Base-by-base conservation (phyloP, 2,797 vertebrate species). In the Anas flavirostris region DNA sequence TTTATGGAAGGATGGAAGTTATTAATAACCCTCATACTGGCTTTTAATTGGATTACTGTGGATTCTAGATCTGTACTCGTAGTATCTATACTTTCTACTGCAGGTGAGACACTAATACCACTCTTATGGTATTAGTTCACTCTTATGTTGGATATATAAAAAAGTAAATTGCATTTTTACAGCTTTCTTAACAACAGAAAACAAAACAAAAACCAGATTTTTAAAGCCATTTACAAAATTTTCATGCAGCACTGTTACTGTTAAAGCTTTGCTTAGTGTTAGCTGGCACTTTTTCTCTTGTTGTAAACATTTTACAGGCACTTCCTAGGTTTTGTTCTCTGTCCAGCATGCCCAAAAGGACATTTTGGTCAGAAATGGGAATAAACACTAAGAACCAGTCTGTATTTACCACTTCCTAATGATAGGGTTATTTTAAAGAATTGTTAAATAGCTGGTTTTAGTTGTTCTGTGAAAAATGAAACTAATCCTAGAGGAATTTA, bases 401-500 rank as follows among this genome's bases (percentile, higher is more conserved):
- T 79, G 26, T n/a, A 31, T 70, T 94, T 94, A 39, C 77, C 56
- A 84, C 52, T 63, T 93, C 17, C 25, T 63, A 69, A 93, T 82
- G 41, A 74, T 7, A 93, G 67, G 70, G n/a, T 74, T 93, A 73
- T 94, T 96, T 91, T 86, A 79, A 84, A 72, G 62, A 84, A 67
- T 70, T 91, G 39, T 68, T 90, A 67, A 93, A 67, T 68, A 60
- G 25, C 33, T 89, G 14, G 2, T 48, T 94, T 94, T 66, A 66
- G 28, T 66, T 80, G 16, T 80, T 92, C 76, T 95, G 75, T 87
- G 91, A 93, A 95, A 95, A 87, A 89, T 68, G 17, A 92, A 94
- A 68, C 19, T 63, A 28, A 53, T 43, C 69, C 73, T 70, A 87
- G 39, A 50, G 25, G 58, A 94, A 74, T 93, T 69, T 91, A 16